phyloP scores from a whole-genome alignment of 1,140 invertebrate genomes.

The Drosophila parvula region DNA sequence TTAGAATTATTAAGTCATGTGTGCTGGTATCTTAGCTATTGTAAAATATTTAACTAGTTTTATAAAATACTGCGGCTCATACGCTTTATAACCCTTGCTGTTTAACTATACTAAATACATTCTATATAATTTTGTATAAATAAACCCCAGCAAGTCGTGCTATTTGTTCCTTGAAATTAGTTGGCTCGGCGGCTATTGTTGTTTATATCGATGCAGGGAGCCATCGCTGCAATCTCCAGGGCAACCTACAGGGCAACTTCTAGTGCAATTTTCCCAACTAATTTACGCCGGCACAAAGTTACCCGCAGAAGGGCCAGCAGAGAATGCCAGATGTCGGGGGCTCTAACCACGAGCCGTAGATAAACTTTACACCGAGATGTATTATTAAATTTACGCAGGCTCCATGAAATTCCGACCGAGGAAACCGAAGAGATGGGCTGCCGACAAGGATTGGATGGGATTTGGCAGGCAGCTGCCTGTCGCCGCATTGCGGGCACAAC shows the following conservation, averaged over 20 bases:
- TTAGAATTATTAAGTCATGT: not conserved
- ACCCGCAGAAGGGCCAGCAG: slow-evolving; percentile 29
- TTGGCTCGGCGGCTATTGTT: slow-evolving; percentile 16
- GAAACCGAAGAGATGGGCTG: slow-evolving; percentile 25
- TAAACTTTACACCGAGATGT: slow-evolving; percentile 74
- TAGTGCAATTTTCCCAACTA: slow-evolving; percentile 44
- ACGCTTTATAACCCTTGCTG: not conserved
- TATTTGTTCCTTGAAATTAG: slow-evolving; percentile 11
- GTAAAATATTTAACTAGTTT: not conserved
- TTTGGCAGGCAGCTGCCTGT: slow-evolving; percentile 44
- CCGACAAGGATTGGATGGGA: slow-evolving; percentile 30
- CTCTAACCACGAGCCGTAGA: slow-evolving; percentile 48
- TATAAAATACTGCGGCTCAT: slow-evolving; percentile 21
- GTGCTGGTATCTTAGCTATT: not conserved
- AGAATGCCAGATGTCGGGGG: slow-evolving; percentile 29
- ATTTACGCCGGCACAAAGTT: slow-evolving; percentile 49
- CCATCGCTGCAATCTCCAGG: slow-evolving; percentile 14
- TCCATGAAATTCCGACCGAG: slow-evolving; percentile 36
- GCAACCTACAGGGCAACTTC: slow-evolving; percentile 3
- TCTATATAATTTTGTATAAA: not conserved
- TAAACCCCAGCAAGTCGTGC: not conserved
- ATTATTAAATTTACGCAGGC: slow-evolving; percentile 73
- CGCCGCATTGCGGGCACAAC: slow-evolving; percentile 60
- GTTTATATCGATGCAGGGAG: slow-evolving; percentile 14
- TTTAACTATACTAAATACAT: not conserved